A percentile compares a stretch with the other conserved stretches of the same genome.
These are phyloP conservation scores for mouse (Mus musculus) DNA, from an alignment of 2,113 vertebrate species.

Conservation along the genomic window DNA sequence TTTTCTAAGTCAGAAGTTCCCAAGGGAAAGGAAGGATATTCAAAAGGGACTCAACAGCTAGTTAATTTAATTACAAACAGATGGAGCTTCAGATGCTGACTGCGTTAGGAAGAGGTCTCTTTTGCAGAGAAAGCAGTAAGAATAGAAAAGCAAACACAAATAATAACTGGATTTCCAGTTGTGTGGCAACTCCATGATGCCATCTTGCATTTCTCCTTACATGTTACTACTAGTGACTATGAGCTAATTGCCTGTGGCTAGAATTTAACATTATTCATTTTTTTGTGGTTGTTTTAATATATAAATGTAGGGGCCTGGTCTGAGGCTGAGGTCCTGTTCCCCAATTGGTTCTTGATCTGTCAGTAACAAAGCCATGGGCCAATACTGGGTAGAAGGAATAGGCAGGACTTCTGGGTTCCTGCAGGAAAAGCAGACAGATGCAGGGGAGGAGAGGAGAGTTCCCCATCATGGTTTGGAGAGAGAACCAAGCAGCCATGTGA, in stretches of 20 bases:
- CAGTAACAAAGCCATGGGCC: too few species aligned
- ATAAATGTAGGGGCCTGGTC: background rate
- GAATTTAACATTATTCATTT: slow-evolving; percentile 27
- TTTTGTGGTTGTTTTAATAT: background rate
- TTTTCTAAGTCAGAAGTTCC: background rate
- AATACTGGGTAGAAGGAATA: too few species aligned
- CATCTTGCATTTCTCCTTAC: background rate
- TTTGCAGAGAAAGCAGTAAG: background rate
- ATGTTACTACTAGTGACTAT: background rate
- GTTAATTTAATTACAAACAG: background rate
- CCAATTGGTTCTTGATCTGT: too few species aligned
- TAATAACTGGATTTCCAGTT: background rate
- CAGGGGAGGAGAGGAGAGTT: too few species aligned
- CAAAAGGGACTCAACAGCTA: background rate
- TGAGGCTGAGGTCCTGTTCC: too few species aligned
- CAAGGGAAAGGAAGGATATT: background rate
- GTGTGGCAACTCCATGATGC: background rate
- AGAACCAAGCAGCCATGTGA: too few species aligned
- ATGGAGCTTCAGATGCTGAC: background rate
- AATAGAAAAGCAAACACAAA: background rate
- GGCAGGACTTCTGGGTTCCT: too few species aligned
- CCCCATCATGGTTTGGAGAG: too few species aligned
- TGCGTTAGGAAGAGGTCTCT: background rate
- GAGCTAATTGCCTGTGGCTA: background rate
- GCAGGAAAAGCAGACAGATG: too few species aligned